phyloP scores from a whole-genome alignment of 2,113 vertebrate species.

The Siniperca chuatsi region DNA sequence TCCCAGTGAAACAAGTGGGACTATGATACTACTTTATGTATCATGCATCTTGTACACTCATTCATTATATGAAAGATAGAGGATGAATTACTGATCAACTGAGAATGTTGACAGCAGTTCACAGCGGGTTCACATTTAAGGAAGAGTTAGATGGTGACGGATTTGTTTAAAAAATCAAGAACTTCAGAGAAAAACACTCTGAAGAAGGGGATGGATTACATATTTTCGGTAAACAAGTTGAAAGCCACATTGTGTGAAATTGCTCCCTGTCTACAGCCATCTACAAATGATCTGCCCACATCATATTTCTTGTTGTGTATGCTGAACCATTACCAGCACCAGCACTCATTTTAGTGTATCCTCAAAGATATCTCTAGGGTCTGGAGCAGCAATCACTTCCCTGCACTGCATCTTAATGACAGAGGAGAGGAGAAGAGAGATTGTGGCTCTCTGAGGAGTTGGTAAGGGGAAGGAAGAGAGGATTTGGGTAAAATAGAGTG shows the following conservation, averaged over 20 bases:
- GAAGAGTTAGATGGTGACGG: slow-evolving; percentile 8
- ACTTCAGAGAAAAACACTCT: slow-evolving; percentile 5
- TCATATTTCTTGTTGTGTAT: slow-evolving; percentile 62
- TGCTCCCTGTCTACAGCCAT: slow-evolving; percentile 48
- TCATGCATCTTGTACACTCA: not conserved
- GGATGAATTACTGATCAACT: slow-evolving; percentile 4
- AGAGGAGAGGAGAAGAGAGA: slow-evolving; percentile 28
- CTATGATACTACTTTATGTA: not conserved
- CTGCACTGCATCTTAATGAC: slow-evolving; percentile 64
- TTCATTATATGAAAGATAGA: not conserved
- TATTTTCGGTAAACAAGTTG: slow-evolving; percentile 44
- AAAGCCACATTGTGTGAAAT: slow-evolving; percentile 46
- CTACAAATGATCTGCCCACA: slow-evolving; percentile 44
- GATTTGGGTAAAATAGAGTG: slow-evolving; percentile 31
- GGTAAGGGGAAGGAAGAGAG: slow-evolving; percentile 6
- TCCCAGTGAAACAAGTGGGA: not conserved
- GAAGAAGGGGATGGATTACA: slow-evolving; percentile 35
- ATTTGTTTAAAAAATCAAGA: slow-evolving; percentile 29
- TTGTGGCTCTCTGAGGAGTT: slow-evolving; percentile 8
- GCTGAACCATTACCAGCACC: slow-evolving; percentile 37
- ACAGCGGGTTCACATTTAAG: slow-evolving; percentile 19
- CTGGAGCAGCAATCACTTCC: slow-evolving; percentile 46
- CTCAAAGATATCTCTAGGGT: slow-evolving; percentile 49
- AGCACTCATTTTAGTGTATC: slow-evolving; percentile 54
- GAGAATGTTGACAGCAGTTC: slow-evolving; percentile 22